Base-by-base conservation (phyloP, 2,888 invertebrate genomes). In the Callyntrura guangdongensis region DNA sequence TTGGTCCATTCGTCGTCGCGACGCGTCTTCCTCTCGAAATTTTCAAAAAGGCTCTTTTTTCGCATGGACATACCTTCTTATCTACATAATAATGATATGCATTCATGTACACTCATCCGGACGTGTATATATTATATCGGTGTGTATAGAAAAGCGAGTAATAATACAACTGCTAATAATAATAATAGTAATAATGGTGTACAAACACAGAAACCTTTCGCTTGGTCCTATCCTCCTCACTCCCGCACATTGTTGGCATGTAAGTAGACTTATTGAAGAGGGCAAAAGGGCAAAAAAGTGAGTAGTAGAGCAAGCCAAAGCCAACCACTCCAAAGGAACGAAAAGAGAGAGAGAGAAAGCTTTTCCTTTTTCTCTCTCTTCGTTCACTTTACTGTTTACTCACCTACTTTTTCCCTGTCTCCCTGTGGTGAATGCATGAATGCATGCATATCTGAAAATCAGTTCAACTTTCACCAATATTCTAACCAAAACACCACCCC, bases 371-470 rank as follows among this genome's bases (percentile, higher is more conserved):
- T 81, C 67, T 14, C 67, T 67, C 22, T 79, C 56, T 36, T 61
- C 61, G 12, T 59, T 56, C 36, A 36, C 56, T 82, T 45, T 11
- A 22, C 45, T 61, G 61, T 61, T 45, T 82, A 82, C 61, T 36
- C 45, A 61, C 59, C 81, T 82, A 27, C 81, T 82, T 36, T 61
- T 20, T 61, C 11, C 47, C 61, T 45, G 17, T 20, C 72, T 72
- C 72, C 25, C n/a, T 72, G 12, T 72, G 72, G 45, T 72, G 72
- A 72, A 72, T 72, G 72, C 72, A 72, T 72, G 72, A 72, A 47
- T 47, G 72, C 72, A 72, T 72, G 72, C 72, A 72, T 72, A 72
- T 72, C 72, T 45, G 47, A 82, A 59, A 82, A 82, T 82, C 81
- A 82, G 81, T 59, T 61, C 27, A 82, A 82, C 59, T 82, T 82